These are phyloP conservation scores for Polyommatus icarus DNA, from an alignment of 2,888 invertebrate species.

Conservation along the genomic window DNA sequence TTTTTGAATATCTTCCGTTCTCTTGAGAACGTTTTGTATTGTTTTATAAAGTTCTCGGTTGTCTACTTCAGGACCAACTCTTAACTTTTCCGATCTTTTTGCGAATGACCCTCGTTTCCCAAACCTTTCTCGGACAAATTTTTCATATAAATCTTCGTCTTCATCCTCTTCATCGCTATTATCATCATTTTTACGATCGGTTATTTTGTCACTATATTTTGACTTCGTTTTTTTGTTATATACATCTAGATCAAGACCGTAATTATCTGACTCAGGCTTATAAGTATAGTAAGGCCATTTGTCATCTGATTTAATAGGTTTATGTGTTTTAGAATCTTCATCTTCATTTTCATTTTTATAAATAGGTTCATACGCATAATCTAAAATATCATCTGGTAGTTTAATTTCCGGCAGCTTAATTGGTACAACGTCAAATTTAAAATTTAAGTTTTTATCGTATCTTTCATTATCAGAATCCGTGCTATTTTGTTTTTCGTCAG, in stretches of 20 bases:
- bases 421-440: slow-evolving; percentile 66
- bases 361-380: slow-evolving; percentile 53
- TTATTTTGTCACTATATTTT: slow-evolving; percentile 24
- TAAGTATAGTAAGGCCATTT: slow-evolving; percentile 9
- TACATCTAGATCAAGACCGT: neutral
- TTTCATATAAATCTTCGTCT: slow-evolving; percentile 68
- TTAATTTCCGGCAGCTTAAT: slow-evolving; percentile 73
- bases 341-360: slow-evolving; percentile 44
- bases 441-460: slow-evolving; percentile 65
- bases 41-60: slow-evolving; percentile 60
- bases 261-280: neutral
- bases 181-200: slow-evolving; percentile 33
- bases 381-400: slow-evolving; percentile 70
- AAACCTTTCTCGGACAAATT: slow-evolving; percentile 72
- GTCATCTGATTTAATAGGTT: slow-evolving; percentile 21
- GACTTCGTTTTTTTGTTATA: slow-evolving; percentile 13
- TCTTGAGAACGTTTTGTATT: slow-evolving; percentile 64
- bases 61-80: slow-evolving; percentile 45
- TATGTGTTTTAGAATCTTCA: slow-evolving; percentile 29
- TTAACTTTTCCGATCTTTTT: slow-evolving; percentile 59
- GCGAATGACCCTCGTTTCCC: slow-evolving; percentile 63
- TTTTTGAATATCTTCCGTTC: slow-evolving; percentile 62
- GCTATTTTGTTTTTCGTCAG: slow-evolving; percentile 35
- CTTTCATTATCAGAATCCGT: slow-evolving; percentile 44
- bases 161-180: slow-evolving; percentile 50